These are phyloP conservation scores for Nomada goodeniana DNA, from an alignment of 2,888 invertebrate species.

Conservation along the genomic window DNA sequence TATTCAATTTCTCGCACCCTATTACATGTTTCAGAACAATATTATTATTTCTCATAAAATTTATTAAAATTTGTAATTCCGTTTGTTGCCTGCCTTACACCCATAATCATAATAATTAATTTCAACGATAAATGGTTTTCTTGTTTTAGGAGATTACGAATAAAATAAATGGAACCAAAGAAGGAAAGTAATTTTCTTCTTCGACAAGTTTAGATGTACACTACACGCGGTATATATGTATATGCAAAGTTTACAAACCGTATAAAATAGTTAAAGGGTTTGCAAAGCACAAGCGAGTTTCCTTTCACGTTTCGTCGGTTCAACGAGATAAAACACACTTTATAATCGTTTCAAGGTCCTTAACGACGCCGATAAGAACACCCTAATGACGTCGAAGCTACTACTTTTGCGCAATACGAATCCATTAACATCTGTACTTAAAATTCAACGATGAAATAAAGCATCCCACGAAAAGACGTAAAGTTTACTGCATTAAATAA, in stretches of 20 bases:
- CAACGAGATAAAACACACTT: slow-evolving; percentile 34
- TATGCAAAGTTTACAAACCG: background rate
- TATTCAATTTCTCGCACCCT: background rate
- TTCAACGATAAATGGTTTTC: background rate
- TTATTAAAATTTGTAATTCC: background rate
- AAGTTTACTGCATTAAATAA: too few relatives aligned
- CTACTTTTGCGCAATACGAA: slow-evolving; percentile 69
- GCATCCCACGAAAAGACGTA: background rate
- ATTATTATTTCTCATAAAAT: background rate
- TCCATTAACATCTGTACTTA: slow-evolving; percentile 76
- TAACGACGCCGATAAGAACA: slow-evolving; percentile 50
- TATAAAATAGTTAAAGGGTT: slow-evolving; percentile 37
- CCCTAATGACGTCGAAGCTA: slow-evolving; percentile 49
- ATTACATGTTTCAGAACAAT: background rate
- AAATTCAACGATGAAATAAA: slow-evolving; percentile 72
- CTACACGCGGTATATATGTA: background rate
- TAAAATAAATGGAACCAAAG: background rate
- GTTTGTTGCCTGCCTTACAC: background rate
- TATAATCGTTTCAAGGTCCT: slow-evolving; percentile 50
- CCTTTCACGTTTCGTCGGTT: slow-evolving; percentile 17
- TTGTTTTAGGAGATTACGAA: background rate
- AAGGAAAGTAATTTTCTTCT: background rate
- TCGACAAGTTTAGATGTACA: slow-evolving; percentile 3
- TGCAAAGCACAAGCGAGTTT: slow-evolving; percentile 27
- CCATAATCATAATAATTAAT: background rate